Conservation (phyloP, 2,797 vertebrate species). For the Gallirallus australis region DNA sequence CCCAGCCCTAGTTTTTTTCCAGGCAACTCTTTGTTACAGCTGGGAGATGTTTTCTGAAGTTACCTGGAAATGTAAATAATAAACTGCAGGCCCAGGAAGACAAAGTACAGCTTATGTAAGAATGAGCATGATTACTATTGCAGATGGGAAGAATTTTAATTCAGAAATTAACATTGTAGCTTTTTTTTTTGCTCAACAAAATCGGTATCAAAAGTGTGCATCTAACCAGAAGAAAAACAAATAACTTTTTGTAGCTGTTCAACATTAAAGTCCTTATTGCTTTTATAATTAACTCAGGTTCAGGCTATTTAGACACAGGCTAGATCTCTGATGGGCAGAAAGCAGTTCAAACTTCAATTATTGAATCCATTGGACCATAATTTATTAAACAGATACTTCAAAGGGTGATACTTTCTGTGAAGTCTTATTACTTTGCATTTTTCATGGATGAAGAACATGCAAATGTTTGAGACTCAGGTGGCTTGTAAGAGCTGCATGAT, state of each 20-base stretch:
- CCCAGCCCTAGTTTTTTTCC: not conserved
- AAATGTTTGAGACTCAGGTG: not conserved
- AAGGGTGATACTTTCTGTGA: not conserved
- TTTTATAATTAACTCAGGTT: not conserved
- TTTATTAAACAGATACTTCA: not conserved
- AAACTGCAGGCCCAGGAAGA: not conserved
- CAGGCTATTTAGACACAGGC: not conserved
- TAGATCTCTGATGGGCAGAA: not conserved
- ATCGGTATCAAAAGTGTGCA: not conserved
- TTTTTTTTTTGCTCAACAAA: not conserved
- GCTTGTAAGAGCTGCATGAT: accelerated
- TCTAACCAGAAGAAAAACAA: not conserved
- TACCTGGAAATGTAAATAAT: not conserved
- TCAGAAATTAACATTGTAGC: not conserved
- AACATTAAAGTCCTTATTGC: not conserved
- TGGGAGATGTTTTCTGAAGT: not conserved
- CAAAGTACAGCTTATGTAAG: not conserved
- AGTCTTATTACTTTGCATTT: not conserved
- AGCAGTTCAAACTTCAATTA: not conserved
- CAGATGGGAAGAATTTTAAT: not conserved
- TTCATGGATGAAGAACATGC: not conserved
- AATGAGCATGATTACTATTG: not conserved
- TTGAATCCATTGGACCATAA: not conserved
- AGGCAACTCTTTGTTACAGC: not conserved
- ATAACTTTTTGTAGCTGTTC: not conserved